phyloP scores from a whole-genome alignment of 2,888 invertebrate species.

The Pinctada fucata region DNA sequence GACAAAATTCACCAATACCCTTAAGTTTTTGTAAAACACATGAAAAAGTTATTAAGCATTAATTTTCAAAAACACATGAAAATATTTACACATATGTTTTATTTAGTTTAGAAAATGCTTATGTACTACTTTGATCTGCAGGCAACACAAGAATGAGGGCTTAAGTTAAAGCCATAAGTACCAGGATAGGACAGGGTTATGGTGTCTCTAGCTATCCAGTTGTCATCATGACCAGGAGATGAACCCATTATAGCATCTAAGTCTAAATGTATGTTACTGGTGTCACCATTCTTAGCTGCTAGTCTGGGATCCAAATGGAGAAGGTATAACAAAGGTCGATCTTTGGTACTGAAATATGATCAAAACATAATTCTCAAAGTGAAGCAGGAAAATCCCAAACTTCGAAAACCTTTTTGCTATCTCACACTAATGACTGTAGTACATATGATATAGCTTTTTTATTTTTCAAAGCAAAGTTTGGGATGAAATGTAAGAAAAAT shows the following conservation, averaged over 20 bases:
- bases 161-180: background rate
- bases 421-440: background rate
- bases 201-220: constrained; percentile 15
- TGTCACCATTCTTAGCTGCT: constrained; percentile 48
- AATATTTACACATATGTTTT: no score
- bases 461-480: background rate
- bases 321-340: constrained; percentile 46
- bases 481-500: no score
- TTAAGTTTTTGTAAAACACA: no score
- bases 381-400: no score
- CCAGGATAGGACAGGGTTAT: constrained; percentile 33
- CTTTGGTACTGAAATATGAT: constrained; percentile 42
- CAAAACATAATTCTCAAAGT: background rate
- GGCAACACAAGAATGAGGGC: no score
- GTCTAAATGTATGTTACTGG: constrained; percentile 31
- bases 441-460: background rate
- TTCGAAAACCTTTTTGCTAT: no score
- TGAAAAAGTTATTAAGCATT: no score
- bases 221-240: background rate
- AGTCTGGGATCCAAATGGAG: constrained; percentile 47
- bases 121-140: no score
- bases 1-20: no score
- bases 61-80: no score
- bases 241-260: constrained; percentile 22
- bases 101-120: no score